phyloP scores from a whole-genome alignment of 2,888 invertebrate genomes.

The Agrilus mali region DNA sequence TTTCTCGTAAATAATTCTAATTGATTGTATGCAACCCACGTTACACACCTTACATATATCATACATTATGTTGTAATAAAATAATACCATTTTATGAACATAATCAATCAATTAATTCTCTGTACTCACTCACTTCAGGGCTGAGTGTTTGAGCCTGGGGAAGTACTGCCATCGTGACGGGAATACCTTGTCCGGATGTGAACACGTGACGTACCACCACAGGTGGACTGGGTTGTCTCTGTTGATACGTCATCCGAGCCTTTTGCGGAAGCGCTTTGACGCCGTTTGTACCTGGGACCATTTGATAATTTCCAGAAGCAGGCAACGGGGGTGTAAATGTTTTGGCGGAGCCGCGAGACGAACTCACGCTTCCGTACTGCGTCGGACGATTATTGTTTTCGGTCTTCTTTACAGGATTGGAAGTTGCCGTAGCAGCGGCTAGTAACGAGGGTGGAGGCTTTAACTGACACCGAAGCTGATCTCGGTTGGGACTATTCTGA shows the following conservation, averaged over 20 bases:
- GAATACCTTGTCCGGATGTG: slow-evolving; percentile 41
- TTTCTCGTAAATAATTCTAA: no score
- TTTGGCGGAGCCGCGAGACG: slow-evolving; percentile 27
- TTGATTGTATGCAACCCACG: no score
- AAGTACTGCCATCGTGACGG: slow-evolving; percentile 42
- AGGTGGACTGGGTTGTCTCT: slow-evolving; percentile 46
- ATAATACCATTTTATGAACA: background rate
- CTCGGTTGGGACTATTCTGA: slow-evolving; percentile 84
- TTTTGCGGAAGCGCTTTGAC: slow-evolving; percentile 31
- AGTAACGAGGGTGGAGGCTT: slow-evolving; percentile 74
- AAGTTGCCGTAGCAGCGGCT: slow-evolving; percentile 33
- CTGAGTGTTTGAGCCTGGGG: slow-evolving; percentile 34
- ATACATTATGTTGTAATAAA: background rate
- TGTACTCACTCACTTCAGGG: slow-evolving; percentile 32
- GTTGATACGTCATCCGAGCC: slow-evolving; percentile 36
- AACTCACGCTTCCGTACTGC: slow-evolving; percentile 33
- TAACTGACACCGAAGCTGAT: slow-evolving; percentile 72
- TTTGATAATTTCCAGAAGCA: slow-evolving; percentile 23
- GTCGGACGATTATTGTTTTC: slow-evolving; percentile 26
- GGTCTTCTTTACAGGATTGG: slow-evolving; percentile 21
- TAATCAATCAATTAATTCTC: background rate
- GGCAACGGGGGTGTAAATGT: slow-evolving; percentile 34
- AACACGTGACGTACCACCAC: slow-evolving; percentile 51
- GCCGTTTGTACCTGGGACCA: slow-evolving; percentile 31
- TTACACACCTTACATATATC: background rate